Evolutionary conservation across 2,113 vertebrate genomes (phyloP), one percentile per base, ranked within the genome.

Genomic region (Tauraco erythrolophus): DNA sequence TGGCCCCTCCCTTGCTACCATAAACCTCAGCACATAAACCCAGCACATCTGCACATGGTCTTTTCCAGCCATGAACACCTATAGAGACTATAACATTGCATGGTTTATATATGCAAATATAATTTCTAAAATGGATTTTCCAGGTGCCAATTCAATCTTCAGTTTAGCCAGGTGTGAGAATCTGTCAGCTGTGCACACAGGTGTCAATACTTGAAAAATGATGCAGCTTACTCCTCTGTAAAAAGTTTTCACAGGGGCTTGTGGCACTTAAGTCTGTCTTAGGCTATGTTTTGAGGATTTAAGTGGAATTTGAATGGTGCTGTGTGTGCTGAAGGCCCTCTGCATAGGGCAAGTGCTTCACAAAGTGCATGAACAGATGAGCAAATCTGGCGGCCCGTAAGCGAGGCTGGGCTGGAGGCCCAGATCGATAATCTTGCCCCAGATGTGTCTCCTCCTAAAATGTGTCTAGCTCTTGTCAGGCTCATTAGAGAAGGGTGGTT

Each of bases 101-200:
- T 4, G 2, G 39, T 43, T 87, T 81, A 37, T 37, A 60, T 10
- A 18, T 43, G 28, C 18, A 91, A 85, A 95, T 94, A 62, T 53
- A 0, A 43, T 72, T 91, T 79, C 48, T 78, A 14, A 72, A 95
- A 84, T 58, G 58, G 45, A 28, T 94, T 97, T 94, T 85, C 91
- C 89, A 94, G 87, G 43, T 95, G 84, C 43, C 76, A 80, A 84
- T 76, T 77, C 54, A 33, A 61, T 97, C 92, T 82, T 96, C 87
- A 91, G 66, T 89, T 96, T 65, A 57, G 65, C 74, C 97, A 96
- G 97, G 77, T 96, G 95, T 93, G 75, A 89, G 84, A 79, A 95
- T 88, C 91, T 72, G 82, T 97, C 94, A 95, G 93, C 95, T 95
- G 96, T 35, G 58, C 37, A 9, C 0, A 0, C 95, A 95, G 94